Percentiles rank a stretch among this genome's conserved stretches.
These are phyloP conservation scores for Fulica atra DNA, from an alignment of 2,113 vertebrate genomes.

Conservation along the genomic window DNA sequence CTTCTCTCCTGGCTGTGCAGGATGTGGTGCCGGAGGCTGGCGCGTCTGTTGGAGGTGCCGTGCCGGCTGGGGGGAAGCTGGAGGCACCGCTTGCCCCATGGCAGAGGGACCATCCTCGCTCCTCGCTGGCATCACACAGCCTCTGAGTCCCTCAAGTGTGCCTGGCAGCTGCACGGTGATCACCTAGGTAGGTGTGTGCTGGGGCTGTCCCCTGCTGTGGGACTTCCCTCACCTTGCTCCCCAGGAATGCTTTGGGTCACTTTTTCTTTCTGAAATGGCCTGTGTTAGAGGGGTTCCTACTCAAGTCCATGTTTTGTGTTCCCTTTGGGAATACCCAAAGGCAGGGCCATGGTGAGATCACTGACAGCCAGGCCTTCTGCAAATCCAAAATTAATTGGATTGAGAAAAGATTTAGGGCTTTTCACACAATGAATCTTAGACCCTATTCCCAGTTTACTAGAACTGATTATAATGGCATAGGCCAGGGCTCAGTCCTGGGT, in stretches of 20 bases:
- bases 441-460: neutral
- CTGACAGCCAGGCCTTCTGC: neutral
- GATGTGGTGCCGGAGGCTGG: constrained; percentile 72
- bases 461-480: neutral
- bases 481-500: too few relatives aligned
- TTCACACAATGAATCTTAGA: neutral
- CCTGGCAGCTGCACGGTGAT: constrained; percentile 73
- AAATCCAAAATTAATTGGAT: neutral
- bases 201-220: neutral
- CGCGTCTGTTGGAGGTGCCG: neutral
- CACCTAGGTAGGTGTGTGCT: constrained; percentile 72
- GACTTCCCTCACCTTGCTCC: neutral
- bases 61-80: neutral
- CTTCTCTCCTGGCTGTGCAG: neutral
- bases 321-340: neutral
- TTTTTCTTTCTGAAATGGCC: neutral
- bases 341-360: neutral
- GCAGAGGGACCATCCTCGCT: neutral
- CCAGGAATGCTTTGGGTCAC: neutral
- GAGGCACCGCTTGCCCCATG: neutral
- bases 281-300: rapidly evolving
- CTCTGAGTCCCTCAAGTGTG: constrained; percentile 33
- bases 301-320: neutral
- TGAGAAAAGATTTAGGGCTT: neutral
- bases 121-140: constrained; percentile 17